A percentile compares a stretch with the other conserved stretches of the same genome.
phyloP scores from a whole-genome alignment of 2,797 vertebrate species.

The Zalophus californianus region DNA sequence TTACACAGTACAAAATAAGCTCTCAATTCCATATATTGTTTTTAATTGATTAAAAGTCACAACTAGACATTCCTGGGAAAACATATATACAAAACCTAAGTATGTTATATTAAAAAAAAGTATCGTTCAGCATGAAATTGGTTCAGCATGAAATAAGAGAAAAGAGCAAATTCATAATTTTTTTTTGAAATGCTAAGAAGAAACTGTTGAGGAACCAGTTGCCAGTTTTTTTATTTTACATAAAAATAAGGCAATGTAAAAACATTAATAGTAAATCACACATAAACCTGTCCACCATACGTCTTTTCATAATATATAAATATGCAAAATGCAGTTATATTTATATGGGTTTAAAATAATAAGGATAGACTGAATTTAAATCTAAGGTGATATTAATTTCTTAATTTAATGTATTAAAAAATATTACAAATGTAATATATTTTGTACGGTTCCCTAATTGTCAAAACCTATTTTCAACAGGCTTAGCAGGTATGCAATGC shows the following conservation, averaged over 20 bases:
- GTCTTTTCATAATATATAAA: slow-evolving; percentile 65
- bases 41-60: slow-evolving; percentile 76
- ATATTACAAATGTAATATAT: slow-evolving; percentile 83
- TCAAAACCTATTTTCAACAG: slow-evolving; percentile 75
- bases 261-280: slow-evolving; percentile 73
- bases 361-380: slow-evolving; percentile 86
- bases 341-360: slow-evolving; percentile 83
- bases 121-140: slow-evolving; percentile 80
- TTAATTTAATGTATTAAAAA: slow-evolving; percentile 86
- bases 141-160: slow-evolving; percentile 63
- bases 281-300: slow-evolving; percentile 60
- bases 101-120: slow-evolving; percentile 24
- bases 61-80: slow-evolving; percentile 80
- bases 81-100: slow-evolving; percentile 75
- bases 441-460: slow-evolving; percentile 71
- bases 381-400: slow-evolving; percentile 82
- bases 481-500: slow-evolving; percentile 69
- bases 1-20: slow-evolving; percentile 86
- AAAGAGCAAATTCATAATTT: slow-evolving; percentile 29
- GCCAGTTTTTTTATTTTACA: slow-evolving; percentile 78
- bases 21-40: slow-evolving; percentile 67
- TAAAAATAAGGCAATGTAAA: slow-evolving; percentile 78
- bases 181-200: slow-evolving; percentile 76
- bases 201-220: slow-evolving; percentile 78
- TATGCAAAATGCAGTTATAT: slow-evolving; percentile 80